Evolutionary conservation across 35 echinoderm and acorn worm species (phyloP).

Genomic region (Stichopus chloronotus): DNA sequence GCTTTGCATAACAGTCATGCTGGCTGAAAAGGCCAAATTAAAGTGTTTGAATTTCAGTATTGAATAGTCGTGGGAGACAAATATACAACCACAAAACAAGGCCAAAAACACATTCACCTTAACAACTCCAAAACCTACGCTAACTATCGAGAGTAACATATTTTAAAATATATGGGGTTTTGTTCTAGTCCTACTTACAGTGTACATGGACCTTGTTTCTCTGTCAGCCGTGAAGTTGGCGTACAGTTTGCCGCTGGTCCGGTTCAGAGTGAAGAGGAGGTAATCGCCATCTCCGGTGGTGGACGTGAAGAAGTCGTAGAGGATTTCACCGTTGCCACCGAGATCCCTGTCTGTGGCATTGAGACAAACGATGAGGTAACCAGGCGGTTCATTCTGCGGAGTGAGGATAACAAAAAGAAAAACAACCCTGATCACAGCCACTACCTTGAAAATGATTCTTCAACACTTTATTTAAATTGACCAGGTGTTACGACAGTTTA

Average conservation of each 20-base stretch:
- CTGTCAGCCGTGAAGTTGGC: constrained; percentile 87
- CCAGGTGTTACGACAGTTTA: background rate
- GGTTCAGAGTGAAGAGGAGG: constrained; percentile 38
- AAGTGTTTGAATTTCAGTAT: too few relatives aligned
- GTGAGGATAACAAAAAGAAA: constrained; percentile 17
- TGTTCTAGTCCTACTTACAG: constrained; percentile 51
- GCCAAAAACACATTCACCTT: too few relatives aligned
- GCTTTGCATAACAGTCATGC: too few relatives aligned
- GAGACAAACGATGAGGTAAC: constrained; percentile 42
- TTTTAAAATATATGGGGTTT: too few relatives aligned
- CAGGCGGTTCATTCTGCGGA: constrained; percentile 62
- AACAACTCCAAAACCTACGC: too few relatives aligned
- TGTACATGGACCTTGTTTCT: constrained; percentile 68
- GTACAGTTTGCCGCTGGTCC: constrained; percentile 49
- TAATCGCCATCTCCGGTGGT: background rate
- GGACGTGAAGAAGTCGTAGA: constrained; percentile 63
- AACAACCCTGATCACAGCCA: background rate
- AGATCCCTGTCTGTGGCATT: constrained; percentile 73
- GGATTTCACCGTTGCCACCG: constrained; percentile 70
- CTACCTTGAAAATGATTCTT: background rate
- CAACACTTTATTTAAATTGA: background rate
- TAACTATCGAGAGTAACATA: too few relatives aligned
- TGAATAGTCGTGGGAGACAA: too few relatives aligned
- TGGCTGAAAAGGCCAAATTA: too few relatives aligned
- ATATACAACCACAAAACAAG: too few relatives aligned